These are phyloP conservation scores for Helobdella robusta DNA, from an alignment of 2,888 invertebrate genomes.

Conservation along the genomic window DNA sequence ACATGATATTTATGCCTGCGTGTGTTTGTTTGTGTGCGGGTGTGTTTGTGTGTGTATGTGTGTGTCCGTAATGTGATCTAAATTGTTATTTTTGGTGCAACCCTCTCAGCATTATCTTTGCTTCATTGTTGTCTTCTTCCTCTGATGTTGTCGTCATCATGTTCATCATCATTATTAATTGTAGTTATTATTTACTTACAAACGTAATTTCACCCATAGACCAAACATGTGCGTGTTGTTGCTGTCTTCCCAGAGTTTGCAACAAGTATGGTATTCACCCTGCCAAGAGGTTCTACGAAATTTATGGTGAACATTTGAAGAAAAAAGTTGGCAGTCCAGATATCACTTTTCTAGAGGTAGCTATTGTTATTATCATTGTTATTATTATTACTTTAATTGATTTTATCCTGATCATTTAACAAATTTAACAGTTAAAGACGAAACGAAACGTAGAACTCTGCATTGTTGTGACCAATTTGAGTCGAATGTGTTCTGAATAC, in stretches of 20 bases:
- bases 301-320: conserved; percentile 32
- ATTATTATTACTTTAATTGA: not conserved
- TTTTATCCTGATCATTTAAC: not conserved
- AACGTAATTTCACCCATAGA: conserved; percentile 20
- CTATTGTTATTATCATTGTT: not conserved
- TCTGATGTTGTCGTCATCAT: conserved; percentile 4
- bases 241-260: conserved; percentile 31
- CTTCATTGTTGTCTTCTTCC: too few relatives aligned
- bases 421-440: conserved; percentile 30
- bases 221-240: conserved; percentile 31
- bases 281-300: conserved; percentile 33
- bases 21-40: too few relatives aligned
- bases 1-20: too few relatives aligned
- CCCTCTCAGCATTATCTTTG: too few relatives aligned
- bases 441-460: conserved; percentile 33
- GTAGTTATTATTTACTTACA: not conserved
- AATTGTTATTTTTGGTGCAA: too few relatives aligned
- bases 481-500: conserved; percentile 35
- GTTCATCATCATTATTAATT: too few relatives aligned
- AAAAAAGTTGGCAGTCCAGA: conserved; percentile 33
- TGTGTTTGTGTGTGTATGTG: too few relatives aligned
- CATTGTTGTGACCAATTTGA: conserved; percentile 36
- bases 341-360: conserved; percentile 35
- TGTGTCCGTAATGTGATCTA: too few relatives aligned
- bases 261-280: conserved; percentile 33